phyloP scores from a whole-genome alignment of 2,113 vertebrate species.

The Tragelaphus scriptus region DNA sequence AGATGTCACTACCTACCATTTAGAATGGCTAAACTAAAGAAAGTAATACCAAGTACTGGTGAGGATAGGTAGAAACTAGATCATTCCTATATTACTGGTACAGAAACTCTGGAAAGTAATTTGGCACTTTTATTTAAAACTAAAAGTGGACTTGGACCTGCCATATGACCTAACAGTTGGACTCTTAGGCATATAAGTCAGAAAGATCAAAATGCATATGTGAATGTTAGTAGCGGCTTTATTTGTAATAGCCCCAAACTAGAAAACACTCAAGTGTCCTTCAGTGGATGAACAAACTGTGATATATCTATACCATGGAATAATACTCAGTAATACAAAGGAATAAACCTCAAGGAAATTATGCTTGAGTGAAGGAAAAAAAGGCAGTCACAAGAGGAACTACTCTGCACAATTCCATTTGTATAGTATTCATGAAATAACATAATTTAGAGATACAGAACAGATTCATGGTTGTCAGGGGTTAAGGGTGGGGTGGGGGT shows the following conservation, averaged over 20 bases:
- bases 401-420: neutral
- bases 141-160: neutral
- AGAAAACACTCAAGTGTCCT: neutral
- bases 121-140: neutral
- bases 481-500: neutral
- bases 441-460: neutral
- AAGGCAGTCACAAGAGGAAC: neutral
- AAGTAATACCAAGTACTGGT: neutral
- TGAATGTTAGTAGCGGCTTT: neutral
- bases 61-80: neutral
- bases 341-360: neutral
- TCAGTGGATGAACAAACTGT: neutral
- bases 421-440: neutral
- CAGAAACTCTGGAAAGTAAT: neutral
- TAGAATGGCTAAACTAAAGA: neutral
- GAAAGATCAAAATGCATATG: neutral
- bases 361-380: neutral
- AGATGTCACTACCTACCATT: neutral
- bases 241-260: neutral
- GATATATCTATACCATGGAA: neutral
- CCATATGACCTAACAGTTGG: neutral
- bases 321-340: neutral
- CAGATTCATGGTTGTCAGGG: neutral
- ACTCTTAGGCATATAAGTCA: neutral
- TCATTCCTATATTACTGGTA: neutral